phyloP scores from a whole-genome alignment of 2,888 invertebrate species.

The Hesperia comma region DNA sequence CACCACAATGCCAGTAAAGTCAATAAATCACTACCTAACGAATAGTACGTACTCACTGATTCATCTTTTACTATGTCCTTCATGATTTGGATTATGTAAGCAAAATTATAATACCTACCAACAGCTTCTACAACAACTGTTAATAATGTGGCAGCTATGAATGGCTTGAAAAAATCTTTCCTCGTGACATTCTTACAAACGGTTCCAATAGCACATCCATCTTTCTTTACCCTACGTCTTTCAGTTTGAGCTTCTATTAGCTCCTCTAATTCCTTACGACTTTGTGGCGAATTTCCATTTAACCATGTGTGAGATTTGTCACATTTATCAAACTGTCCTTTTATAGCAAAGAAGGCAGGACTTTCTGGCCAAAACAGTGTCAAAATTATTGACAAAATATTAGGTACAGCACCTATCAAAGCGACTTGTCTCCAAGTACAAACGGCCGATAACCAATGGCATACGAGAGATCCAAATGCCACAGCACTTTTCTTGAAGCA shows the following conservation, averaged over 20 bases:
- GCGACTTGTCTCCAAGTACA: slow-evolving; percentile 52
- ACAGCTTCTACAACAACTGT: slow-evolving; percentile 46
- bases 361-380: slow-evolving; percentile 54
- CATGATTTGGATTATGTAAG: slow-evolving; percentile 53
- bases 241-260: slow-evolving; percentile 42
- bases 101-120: slow-evolving; percentile 50
- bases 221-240: slow-evolving; percentile 12
- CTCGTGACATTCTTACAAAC: not conserved
- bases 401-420: slow-evolving; percentile 38
- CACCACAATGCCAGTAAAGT: slow-evolving; percentile 43
- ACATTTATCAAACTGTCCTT: slow-evolving; percentile 45
- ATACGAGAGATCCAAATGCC: slow-evolving; percentile 46
- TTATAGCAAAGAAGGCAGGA: slow-evolving; percentile 50
- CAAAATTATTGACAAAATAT: slow-evolving; percentile 41
- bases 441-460: slow-evolving; percentile 47
- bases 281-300: slow-evolving; percentile 44
- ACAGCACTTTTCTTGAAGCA: slow-evolving; percentile 46
- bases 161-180: too few relatives aligned
- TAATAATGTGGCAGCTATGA: too few relatives aligned
- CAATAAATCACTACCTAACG: slow-evolving; percentile 47
- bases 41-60: slow-evolving; percentile 47
- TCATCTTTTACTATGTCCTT: slow-evolving; percentile 43
- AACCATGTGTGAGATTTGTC: slow-evolving; percentile 50
- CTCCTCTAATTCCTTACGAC: slow-evolving; percentile 46
- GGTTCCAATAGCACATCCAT: not conserved